Evolutionary conservation across 2,888 invertebrate genomes (phyloP).

Genomic region (Lottia gigantea): DNA sequence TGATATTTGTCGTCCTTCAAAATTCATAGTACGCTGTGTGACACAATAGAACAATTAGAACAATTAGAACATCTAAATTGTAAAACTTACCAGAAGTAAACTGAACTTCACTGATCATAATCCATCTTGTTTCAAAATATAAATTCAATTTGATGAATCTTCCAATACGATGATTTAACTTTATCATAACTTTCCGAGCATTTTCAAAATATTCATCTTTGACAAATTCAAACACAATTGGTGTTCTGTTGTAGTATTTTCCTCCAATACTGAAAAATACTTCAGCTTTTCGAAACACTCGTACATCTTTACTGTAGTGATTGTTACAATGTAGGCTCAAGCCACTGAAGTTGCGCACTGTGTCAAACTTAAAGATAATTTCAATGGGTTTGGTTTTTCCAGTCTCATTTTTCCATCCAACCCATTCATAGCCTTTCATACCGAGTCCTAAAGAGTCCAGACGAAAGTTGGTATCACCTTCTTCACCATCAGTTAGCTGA

Average conservation of each 20-base stretch:
- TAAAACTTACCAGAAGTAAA: constrained; percentile 81
- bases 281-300: constrained; percentile 85
- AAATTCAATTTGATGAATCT: constrained; percentile 81
- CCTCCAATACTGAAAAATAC: constrained; percentile 83
- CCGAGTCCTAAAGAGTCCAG: constrained; percentile 75
- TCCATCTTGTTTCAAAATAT: constrained; percentile 85
- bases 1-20: no score
- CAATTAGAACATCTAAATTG: not conserved
- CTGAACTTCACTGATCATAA: constrained; percentile 88
- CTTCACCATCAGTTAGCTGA: constrained; percentile 83
- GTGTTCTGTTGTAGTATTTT: constrained; percentile 80
- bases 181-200: constrained; percentile 84
- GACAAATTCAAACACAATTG: constrained; percentile 75
- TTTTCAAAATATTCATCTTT: constrained; percentile 84
- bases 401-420: constrained; percentile 82
- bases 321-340: constrained; percentile 84
- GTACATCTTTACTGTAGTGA: constrained; percentile 84
- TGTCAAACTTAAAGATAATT: constrained; percentile 87
- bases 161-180: constrained; percentile 84
- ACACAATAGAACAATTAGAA: no score
- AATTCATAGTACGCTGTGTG: no score
- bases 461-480: constrained; percentile 81
- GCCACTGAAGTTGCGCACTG: constrained; percentile 83
- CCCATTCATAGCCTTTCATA: constrained; percentile 83
- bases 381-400: constrained; percentile 77